A percentile compares a stretch with the other conserved stretches of the same genome.
phyloP scores from a whole-genome alignment of 2,888 invertebrate genomes.

The Azorinus chamasolen region DNA sequence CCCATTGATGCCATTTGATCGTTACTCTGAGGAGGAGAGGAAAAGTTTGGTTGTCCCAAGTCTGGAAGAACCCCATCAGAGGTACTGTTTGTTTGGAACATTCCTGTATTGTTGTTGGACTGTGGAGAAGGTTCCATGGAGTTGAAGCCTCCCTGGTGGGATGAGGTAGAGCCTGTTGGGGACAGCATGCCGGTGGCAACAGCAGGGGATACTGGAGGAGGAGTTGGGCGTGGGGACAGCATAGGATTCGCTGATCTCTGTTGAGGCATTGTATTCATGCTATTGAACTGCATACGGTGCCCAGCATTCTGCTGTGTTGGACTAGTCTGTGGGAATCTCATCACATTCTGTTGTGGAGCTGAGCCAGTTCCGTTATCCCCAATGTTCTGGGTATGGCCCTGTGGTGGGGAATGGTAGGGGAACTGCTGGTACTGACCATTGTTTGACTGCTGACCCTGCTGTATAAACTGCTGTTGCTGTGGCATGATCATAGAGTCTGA shows the following conservation, averaged over 20 bases:
- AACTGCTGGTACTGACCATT: constrained; percentile 52
- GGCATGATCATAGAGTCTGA: constrained; percentile 48
- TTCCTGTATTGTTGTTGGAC: constrained; percentile 39
- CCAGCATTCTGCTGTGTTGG: constrained; percentile 64
- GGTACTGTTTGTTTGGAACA: constrained; percentile 32
- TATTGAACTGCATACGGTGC: constrained; percentile 56
- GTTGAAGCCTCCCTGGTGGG: constrained; percentile 64
- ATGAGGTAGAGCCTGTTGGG: constrained; percentile 74
- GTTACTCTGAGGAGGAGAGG: constrained; percentile 20
- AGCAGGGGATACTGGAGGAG: constrained; percentile 69
- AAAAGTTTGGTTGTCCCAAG: constrained; percentile 10
- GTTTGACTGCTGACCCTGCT: constrained; percentile 41
- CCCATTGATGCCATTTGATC: constrained; percentile 6
- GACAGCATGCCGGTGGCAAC: constrained; percentile 58
- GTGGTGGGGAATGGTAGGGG: constrained; percentile 27
- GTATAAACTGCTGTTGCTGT: constrained; percentile 61
- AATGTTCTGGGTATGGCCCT: constrained; percentile 13
- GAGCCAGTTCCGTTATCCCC: constrained; percentile 27
- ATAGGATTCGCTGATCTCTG: constrained; percentile 70
- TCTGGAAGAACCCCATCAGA: constrained; percentile 8
- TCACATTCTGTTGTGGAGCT: constrained; percentile 58
- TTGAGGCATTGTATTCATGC: constrained; percentile 53
- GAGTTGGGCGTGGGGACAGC: constrained; percentile 75
- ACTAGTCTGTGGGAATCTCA: constrained; percentile 75
- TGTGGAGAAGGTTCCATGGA: constrained; percentile 44